Conservation (phyloP, 1,140 invertebrate species). For the Bombyx mandarina region DNA sequence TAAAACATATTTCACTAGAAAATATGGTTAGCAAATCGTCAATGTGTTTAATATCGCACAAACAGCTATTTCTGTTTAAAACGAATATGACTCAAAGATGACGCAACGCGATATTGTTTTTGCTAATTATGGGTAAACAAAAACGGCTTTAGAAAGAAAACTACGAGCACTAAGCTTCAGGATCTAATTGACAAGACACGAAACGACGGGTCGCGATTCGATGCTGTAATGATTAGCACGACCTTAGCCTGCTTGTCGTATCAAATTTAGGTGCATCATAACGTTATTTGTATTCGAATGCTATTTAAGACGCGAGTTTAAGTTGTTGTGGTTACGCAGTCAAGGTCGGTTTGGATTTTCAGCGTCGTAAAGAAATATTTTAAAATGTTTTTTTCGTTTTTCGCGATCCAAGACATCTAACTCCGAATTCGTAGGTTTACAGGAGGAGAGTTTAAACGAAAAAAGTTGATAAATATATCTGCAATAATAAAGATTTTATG, state of each 20-base stretch:
- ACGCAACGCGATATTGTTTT: too few relatives aligned
- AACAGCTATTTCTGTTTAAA: too few relatives aligned
- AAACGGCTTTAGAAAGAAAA: not conserved
- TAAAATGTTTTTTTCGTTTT: not conserved
- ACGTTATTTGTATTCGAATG: conserved; percentile 4
- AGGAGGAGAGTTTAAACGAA: too few relatives aligned
- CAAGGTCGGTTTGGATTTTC: not conserved
- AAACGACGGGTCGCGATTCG: not conserved
- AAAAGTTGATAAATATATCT: too few relatives aligned
- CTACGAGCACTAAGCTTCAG: not conserved
- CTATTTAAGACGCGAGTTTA: conserved; percentile 1
- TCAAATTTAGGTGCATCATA: conserved; percentile 2
- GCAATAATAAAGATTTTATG: too few relatives aligned
- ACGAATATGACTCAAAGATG: too few relatives aligned
- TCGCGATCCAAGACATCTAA: not conserved
- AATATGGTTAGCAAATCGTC: too few relatives aligned
- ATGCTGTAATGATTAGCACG: conserved; percentile 5
- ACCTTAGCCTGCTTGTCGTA: conserved; percentile 8
- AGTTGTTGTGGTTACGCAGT: conserved; percentile 1
- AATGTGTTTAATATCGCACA: too few relatives aligned
- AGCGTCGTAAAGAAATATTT: not conserved
- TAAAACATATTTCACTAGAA: too few relatives aligned
- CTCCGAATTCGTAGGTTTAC: too few relatives aligned
- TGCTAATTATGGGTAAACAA: too few relatives aligned
- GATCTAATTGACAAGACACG: conserved; percentile 6